Conservation (phyloP, 2,888 invertebrate genomes). For the Rhimphoctona megacephalus region DNA sequence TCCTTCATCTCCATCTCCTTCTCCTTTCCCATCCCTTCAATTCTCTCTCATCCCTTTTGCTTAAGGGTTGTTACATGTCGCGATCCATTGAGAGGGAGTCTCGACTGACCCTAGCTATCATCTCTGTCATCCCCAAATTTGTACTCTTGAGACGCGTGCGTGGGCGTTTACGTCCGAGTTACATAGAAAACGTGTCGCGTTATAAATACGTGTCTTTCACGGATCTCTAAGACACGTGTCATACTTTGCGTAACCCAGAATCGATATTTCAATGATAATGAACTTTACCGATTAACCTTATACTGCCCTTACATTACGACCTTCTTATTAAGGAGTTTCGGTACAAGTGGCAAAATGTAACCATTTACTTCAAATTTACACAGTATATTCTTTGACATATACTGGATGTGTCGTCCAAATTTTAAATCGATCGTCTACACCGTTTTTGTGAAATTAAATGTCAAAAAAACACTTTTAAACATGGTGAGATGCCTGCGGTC, state of each 20-base stretch:
- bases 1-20: constrained; percentile 50
- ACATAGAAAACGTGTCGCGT: background rate
- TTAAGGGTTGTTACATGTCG: constrained; percentile 70
- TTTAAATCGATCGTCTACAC: no score
- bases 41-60: constrained; percentile 49
- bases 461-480: no score
- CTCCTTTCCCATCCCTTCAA: constrained; percentile 19
- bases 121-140: constrained; percentile 61
- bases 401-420: no score
- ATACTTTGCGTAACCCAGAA: constrained; percentile 26
- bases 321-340: no score
- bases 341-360: no score
- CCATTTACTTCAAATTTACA: no score
- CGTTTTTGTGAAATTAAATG: no score
- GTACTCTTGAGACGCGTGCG: constrained; percentile 62
- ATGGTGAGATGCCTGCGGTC: no score
- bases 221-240: constrained; percentile 43
- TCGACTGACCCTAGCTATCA: constrained; percentile 79
- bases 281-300: background rate
- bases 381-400: no score
- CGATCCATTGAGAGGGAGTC: constrained; percentile 38
- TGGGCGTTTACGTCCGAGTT: constrained; percentile 71
- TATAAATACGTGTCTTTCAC: constrained; percentile 21
- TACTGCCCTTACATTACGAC: no score
- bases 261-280: background rate